Percentiles rank a stretch among this genome's conserved stretches.
These are phyloP conservation scores for Leptestheria dahalacensis DNA, from an alignment of 1,140 invertebrate species.

Conservation along the genomic window DNA sequence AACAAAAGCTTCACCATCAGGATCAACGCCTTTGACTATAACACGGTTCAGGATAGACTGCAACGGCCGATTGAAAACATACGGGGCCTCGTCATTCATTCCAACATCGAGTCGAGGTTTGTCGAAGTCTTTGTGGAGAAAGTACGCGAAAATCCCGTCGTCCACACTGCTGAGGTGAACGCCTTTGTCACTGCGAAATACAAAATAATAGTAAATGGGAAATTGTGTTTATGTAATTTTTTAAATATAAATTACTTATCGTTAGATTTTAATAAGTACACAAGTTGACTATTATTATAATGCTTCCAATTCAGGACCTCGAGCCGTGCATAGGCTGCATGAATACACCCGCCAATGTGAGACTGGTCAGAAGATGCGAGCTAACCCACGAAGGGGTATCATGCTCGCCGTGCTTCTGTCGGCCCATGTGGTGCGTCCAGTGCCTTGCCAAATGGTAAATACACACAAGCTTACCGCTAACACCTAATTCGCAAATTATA, in stretches of 20 bases:
- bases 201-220: neutral
- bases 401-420: conserved; percentile 48
- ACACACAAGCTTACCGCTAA: neutral
- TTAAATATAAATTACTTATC: neutral
- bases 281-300: neutral
- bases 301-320: conserved; percentile 39
- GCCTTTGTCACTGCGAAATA: neutral
- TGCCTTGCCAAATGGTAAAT: conserved; percentile 70
- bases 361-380: conserved; percentile 56
- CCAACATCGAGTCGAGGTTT: conserved; percentile 36
- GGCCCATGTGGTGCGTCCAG: conserved; percentile 76
- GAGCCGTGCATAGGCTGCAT: conserved; percentile 80
- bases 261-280: neutral
- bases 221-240: neutral
- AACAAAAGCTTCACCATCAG: conserved; percentile 27
- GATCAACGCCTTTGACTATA: conserved; percentile 42
- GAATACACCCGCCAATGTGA: conserved; percentile 59
- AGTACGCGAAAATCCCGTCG: conserved; percentile 52
- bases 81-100: neutral
- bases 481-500: neutral
- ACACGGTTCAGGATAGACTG: conserved; percentile 19
- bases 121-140: conserved; percentile 63
- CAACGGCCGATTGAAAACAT: neutral
- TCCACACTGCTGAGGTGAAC: conserved; percentile 45
- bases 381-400: conserved; percentile 26